Percentiles rank a stretch among this genome's conserved stretches.
Conservation (phyloP, 2,888 invertebrate species). For the Agrochola macilenta region DNA sequence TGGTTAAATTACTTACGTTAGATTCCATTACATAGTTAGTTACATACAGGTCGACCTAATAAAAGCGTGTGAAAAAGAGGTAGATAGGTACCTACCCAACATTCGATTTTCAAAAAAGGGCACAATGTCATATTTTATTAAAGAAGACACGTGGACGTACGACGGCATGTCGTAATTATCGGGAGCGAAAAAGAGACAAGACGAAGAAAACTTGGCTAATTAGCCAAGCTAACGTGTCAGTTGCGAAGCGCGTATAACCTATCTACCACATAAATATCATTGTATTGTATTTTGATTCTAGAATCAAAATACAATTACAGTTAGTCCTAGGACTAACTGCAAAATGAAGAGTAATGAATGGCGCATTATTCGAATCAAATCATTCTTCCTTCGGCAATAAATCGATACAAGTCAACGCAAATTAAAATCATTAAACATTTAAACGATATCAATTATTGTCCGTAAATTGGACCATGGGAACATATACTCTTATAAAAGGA, state of each 20-base stretch:
- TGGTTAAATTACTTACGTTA: too few species aligned
- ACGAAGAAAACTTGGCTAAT: not conserved
- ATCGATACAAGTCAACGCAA: conserved; percentile 43
- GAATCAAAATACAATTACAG: too few species aligned
- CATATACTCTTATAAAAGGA: conserved; percentile 63
- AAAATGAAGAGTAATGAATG: not conserved
- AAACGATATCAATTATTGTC: conserved; percentile 58
- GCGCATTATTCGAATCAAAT: conserved; percentile 10
- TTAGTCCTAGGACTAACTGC: too few species aligned
- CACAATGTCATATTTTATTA: not conserved
- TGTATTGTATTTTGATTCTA: too few species aligned
- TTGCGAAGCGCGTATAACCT: not conserved
- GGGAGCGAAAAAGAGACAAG: not conserved
- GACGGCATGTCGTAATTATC: not conserved
- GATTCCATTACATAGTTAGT: too few species aligned
- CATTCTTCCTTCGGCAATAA: conserved; percentile 22
- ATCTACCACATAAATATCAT: too few species aligned
- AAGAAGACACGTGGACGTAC: not conserved
- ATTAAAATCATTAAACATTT: conserved; percentile 54
- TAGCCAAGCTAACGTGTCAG: not conserved
- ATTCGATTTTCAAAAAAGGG: too few species aligned
- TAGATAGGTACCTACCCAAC: not conserved
- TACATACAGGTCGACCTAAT: too few species aligned
- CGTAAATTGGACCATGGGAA: conserved; percentile 62
- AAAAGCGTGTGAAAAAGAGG: too few species aligned